These are phyloP conservation scores for Centruroides sculpturatus DNA, from an alignment of 1,140 invertebrate genomes.

Conservation along the genomic window DNA sequence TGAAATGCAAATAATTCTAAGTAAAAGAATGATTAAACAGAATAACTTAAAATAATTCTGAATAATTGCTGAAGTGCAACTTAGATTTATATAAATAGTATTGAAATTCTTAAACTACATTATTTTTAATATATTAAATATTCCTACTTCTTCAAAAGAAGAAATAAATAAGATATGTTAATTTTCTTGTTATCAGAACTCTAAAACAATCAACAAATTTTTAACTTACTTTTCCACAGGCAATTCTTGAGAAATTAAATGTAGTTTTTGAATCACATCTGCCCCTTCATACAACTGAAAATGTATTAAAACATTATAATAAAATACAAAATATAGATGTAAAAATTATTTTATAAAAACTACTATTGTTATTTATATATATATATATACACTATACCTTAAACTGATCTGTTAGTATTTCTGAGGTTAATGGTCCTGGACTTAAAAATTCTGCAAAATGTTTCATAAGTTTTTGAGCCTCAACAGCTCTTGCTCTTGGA, in stretches of 20 bases:
- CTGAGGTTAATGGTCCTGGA: conserved; percentile 65
- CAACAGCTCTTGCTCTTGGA: conserved; percentile 78
- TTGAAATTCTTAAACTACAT: too few species aligned
- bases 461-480: conserved; percentile 84
- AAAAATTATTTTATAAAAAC: not conserved
- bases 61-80: too few species aligned
- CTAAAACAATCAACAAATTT: too few species aligned
- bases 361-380: conserved; percentile 2
- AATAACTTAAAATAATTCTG: too few species aligned
- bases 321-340: too few species aligned
- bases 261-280: conserved; percentile 95
- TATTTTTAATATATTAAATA: too few species aligned
- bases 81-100: too few species aligned
- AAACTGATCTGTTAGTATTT: conserved; percentile 72
- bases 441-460: conserved; percentile 87
- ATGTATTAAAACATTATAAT: not conserved
- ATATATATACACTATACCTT: conserved; percentile 38
- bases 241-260: conserved; percentile 88
- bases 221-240: conserved; percentile 50
- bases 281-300: conserved; percentile 78
- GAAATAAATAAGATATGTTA: too few species aligned
- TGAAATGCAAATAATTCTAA: not conserved
- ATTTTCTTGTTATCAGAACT: too few species aligned
- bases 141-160: too few species aligned
- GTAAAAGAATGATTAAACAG: too few species aligned